phyloP scores from a whole-genome alignment of 2,888 invertebrate species.

The Acanthosepion pharaonis region DNA sequence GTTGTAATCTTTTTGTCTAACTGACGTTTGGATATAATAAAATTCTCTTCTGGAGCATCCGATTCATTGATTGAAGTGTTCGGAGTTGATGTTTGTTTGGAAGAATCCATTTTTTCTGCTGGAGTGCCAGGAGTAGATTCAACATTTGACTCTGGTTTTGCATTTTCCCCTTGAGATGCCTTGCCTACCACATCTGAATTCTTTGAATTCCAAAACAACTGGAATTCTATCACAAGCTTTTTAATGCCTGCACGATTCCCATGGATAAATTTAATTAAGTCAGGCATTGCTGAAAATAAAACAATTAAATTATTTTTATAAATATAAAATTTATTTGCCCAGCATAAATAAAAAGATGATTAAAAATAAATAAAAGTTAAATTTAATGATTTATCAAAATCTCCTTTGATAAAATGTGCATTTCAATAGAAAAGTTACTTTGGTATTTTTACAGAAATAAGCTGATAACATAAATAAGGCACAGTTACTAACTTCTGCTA shows the following conservation, averaged over 20 bases:
- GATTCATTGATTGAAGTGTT: conserved; percentile 37
- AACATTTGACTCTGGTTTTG: conserved; percentile 45
- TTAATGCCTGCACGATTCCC: conserved; percentile 80
- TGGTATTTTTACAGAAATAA: too few relatives aligned
- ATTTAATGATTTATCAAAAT: too few relatives aligned
- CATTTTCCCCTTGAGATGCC: conserved; percentile 51
- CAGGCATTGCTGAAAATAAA: conserved; percentile 77
- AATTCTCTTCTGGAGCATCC: conserved; percentile 54
- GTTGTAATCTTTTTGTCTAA: conserved; percentile 77
- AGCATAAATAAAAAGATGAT: too few relatives aligned
- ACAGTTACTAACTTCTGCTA: too few relatives aligned
- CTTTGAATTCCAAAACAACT: conserved; percentile 78
- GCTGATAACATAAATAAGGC: too few relatives aligned
- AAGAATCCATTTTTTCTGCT: conserved; percentile 38
- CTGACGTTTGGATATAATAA: conserved; percentile 70
- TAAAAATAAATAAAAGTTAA: too few relatives aligned
- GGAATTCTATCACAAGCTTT: conserved; percentile 80
- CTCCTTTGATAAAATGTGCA: too few relatives aligned
- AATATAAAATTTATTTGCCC: background rate
- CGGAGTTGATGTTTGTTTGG: conserved; percentile 34
- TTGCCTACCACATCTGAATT: conserved; percentile 51
- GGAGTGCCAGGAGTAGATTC: conserved; percentile 48
- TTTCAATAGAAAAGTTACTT: too few relatives aligned
- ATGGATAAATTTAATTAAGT: conserved; percentile 81
- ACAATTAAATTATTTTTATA: background rate